Evolutionary conservation across 2,113 vertebrate species (phyloP).

Genomic region (Aplodontia rufa): DNA sequence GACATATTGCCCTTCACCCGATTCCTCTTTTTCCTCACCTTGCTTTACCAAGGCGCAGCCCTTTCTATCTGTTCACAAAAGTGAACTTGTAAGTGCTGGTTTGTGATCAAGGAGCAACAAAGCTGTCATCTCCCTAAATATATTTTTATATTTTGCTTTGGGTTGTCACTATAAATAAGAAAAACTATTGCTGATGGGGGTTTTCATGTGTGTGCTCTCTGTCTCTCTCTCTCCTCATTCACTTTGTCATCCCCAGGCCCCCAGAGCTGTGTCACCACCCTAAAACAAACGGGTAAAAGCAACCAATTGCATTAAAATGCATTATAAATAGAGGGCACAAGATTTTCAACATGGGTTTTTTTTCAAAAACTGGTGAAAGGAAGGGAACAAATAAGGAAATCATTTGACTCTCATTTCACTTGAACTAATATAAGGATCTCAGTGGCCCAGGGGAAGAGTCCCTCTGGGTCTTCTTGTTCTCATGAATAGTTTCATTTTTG

Average conservation of each 20-base stretch:
- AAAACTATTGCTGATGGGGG: conserved; percentile 63
- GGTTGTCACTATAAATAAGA: conserved; percentile 79
- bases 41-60: neutral
- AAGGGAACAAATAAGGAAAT: conserved; percentile 51
- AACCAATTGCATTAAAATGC: conserved; percentile 79
- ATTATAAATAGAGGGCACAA: conserved; percentile 58
- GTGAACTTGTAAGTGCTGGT: conserved; percentile 61
- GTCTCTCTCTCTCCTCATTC: conserved; percentile 62
- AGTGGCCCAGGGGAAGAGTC: neutral
- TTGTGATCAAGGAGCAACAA: conserved; percentile 76
- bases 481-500: conserved; percentile 27
- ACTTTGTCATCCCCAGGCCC: conserved; percentile 60
- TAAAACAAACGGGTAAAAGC: conserved; percentile 68
- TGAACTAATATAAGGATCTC: conserved; percentile 25
- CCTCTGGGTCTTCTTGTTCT: neutral
- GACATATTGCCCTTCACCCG: neutral
- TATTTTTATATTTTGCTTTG: conserved; percentile 81
- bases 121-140: conserved; percentile 77
- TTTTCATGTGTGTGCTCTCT: conserved; percentile 56
- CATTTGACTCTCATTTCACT: conserved; percentile 51
- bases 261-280: conserved; percentile 64
- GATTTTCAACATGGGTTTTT: conserved; percentile 76
- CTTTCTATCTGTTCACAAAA: conserved; percentile 47
- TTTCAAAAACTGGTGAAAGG: conserved; percentile 23
- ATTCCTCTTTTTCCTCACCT: neutral